phyloP scores from a whole-genome alignment of 2,113 vertebrate species.

The Cyphomyrus plagiostoma region DNA sequence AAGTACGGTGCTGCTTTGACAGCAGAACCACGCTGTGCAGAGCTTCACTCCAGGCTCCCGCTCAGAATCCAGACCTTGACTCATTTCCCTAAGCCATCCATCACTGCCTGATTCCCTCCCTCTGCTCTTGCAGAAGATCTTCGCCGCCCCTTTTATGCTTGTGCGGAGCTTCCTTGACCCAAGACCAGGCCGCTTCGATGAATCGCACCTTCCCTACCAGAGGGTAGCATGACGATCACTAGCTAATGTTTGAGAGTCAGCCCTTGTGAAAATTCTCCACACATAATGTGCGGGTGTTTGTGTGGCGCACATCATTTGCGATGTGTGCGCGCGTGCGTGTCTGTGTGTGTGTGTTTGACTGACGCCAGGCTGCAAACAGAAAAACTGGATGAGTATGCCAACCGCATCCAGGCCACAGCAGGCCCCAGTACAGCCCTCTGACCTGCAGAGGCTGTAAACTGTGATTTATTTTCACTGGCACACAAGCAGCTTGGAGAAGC shows the following conservation, averaged over 20 bases:
- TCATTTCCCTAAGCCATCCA: neutral
- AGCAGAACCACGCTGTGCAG: neutral
- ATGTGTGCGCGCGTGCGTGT: neutral
- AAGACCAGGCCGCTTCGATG: neutral
- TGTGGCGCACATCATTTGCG: neutral
- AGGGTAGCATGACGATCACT: neutral
- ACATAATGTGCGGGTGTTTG: neutral
- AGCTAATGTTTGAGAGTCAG: neutral
- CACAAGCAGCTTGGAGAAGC: neutral
- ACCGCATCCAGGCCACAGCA: neutral
- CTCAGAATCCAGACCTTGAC: conserved; percentile 13
- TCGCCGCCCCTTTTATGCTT: neutral
- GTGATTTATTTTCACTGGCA: neutral
- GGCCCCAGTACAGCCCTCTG: neutral
- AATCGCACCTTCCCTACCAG: neutral
- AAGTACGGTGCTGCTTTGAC: neutral
- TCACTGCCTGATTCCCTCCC: neutral
- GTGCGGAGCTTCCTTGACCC: neutral
- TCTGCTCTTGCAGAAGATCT: neutral
- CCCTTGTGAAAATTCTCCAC: neutral
- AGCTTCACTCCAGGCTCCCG: neutral
- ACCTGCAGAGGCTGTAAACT: neutral
- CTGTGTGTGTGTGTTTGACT: neutral
- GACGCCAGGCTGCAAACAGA: neutral
- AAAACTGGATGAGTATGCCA: neutral